Conservation (phyloP, 2,113 vertebrate genomes). For the Tragelaphus imberbis region DNA sequence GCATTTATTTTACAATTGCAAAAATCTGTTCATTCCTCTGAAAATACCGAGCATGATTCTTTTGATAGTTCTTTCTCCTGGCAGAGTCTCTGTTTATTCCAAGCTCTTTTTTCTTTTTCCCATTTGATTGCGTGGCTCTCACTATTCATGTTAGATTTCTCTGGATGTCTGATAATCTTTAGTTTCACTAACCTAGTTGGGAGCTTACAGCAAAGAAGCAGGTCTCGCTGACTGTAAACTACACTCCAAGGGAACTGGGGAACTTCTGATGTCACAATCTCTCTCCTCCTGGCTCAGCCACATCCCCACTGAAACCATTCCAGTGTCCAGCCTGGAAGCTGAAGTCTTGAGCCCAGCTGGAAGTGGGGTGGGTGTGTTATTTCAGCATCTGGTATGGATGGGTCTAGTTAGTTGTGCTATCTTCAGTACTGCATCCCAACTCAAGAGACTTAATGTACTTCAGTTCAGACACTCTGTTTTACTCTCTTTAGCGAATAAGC, state of each 20-base stretch:
- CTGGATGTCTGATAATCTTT: neutral
- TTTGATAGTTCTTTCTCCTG: neutral
- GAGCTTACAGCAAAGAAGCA: neutral
- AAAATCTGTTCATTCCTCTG: neutral
- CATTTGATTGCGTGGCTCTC: neutral
- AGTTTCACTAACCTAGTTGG: neutral
- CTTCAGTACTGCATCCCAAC: accelerated
- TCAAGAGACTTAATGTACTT: no score
- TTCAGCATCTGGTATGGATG: accelerated
- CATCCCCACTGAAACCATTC: neutral
- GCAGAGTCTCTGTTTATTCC: neutral
- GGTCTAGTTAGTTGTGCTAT: neutral
- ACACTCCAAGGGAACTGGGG: no score
- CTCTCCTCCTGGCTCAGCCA: neutral
- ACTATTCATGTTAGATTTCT: neutral
- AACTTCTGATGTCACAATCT: neutral
- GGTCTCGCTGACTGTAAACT: neutral
- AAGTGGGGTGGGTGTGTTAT: accelerated
- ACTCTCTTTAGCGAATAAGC: neutral
- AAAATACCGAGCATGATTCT: neutral
- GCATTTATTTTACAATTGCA: neutral
- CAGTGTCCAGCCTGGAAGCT: neutral
- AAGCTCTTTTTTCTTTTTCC: neutral
- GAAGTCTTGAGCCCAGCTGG: no score
- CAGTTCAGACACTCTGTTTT: no score